Base-by-base conservation (phyloP, 2,113 vertebrate species). In the Rhinichthys klamathensis region DNA sequence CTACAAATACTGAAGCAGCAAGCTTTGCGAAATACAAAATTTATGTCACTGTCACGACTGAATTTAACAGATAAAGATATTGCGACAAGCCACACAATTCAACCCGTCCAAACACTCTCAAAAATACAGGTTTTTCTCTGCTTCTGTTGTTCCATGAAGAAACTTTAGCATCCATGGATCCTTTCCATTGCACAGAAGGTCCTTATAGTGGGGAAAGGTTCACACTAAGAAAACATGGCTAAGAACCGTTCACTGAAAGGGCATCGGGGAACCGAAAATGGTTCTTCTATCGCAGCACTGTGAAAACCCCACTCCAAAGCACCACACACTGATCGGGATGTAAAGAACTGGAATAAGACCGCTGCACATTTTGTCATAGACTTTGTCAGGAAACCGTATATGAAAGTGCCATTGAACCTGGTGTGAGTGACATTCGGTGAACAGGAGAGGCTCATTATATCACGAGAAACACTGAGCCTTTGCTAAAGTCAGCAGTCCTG, bases 401-500 rank as follows among this genome's bases (percentile, higher is more conserved):
- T 41, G n/a, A 63, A 63, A 63, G 6, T 58, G 21, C 1, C 35
- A 38, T 11, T 21, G 38, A 23, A 70, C 21, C 16, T 23, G 30
- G 15, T 67, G 12, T 13, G 32, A 70, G 16, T 72, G 69, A 44
- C 21, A 44, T 72, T 41, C 9, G 12, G 69, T 73, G 69, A 15
- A 38, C 32, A 11, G 32, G 23, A 51, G 74, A 3, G 11, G 25
- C 46, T 76, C 44, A 32, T 21, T 54, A 27, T 76, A 32, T 76
- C 27, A 10, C 27, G 6, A 38, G 61, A 76, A 63, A 46, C 16
- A 23, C 44, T 6, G 41, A 46, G 11, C 56, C 3, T 32, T 73
- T 73, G 70, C 54, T 38, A 70, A 65, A 65, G 7, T 60, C 63
- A 80, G 38, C 70, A 46, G 38, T 73, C 23, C 38, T 46, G 44